Conservation (phyloP, 2,797 vertebrate species). For the Bovichtus variegatus region DNA sequence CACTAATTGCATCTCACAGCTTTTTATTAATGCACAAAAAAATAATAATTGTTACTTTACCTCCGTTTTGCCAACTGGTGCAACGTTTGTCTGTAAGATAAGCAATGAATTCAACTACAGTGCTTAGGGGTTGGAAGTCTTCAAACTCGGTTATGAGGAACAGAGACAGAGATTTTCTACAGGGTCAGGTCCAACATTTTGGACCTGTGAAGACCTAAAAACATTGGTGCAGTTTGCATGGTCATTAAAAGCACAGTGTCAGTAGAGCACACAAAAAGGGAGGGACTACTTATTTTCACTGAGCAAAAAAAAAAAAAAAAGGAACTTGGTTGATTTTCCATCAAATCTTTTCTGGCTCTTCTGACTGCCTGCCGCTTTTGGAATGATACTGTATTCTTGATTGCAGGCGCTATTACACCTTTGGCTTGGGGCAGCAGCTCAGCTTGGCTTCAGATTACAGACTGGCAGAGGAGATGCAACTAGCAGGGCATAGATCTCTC, state of each 20-base stretch:
- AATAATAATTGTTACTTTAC: background rate
- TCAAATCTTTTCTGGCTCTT: conserved; percentile 31
- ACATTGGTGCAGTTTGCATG: background rate
- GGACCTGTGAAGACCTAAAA: background rate
- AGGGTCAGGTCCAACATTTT: background rate
- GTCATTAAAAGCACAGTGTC: conserved; percentile 9
- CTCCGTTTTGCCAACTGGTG: background rate
- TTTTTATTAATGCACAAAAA: background rate
- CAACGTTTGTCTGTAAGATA: background rate
- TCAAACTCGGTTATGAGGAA: background rate
- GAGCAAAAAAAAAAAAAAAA: conserved; percentile 28
- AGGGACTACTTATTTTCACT: conserved; percentile 13
- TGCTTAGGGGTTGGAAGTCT: background rate
- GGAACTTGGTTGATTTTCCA: conserved; percentile 28
- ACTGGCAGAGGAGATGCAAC: conserved; percentile 55
- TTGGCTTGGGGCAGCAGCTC: conserved; percentile 51
- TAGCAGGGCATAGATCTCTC: conserved; percentile 47
- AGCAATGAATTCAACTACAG: background rate
- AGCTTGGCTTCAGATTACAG: conserved; percentile 52
- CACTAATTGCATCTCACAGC: background rate
- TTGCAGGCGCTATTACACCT: conserved; percentile 53
- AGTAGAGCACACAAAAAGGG: background rate
- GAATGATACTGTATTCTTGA: conserved; percentile 50
- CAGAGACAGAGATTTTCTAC: background rate
- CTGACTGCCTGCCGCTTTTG: conserved; percentile 11